These are phyloP conservation scores for Oenanthe melanoleuca DNA, from an alignment of 2,113 vertebrate species.

Conservation along the genomic window DNA sequence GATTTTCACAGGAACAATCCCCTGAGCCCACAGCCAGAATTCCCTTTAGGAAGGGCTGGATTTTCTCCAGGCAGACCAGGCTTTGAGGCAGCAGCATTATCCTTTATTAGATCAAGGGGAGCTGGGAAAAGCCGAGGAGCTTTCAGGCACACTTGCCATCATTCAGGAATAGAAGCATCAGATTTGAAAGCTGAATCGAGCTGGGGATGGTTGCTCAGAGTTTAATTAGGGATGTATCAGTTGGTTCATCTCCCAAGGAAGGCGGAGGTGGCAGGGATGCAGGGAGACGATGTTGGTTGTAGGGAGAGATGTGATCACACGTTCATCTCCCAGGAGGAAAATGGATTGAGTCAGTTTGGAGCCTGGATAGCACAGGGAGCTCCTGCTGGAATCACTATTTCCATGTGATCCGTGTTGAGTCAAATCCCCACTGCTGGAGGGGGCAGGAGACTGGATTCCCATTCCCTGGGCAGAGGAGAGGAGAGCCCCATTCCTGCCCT, in stretches of 20 bases:
- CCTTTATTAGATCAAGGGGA: neutral
- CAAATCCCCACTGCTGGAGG: neutral
- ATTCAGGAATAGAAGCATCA: constrained; percentile 31
- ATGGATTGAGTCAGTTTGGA: neutral
- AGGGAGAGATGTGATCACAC: neutral
- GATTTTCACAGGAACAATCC: neutral
- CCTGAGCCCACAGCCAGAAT: neutral
- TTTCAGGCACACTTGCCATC: neutral
- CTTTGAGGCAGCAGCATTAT: neutral
- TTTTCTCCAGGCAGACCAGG: neutral
- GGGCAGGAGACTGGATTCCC: neutral
- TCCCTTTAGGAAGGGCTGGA: neutral
- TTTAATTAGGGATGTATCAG: constrained; percentile 30
- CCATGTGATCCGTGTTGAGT: neutral
- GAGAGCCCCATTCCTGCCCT: neutral
- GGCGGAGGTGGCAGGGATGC: neutral
- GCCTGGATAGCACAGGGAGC: neutral
- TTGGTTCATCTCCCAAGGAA: neutral
- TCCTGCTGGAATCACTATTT: neutral
- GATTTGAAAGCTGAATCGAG: neutral
- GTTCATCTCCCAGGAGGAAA: neutral
- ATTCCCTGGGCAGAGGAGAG: neutral
- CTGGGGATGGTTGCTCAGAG: neutral
- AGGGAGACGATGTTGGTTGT: neutral
- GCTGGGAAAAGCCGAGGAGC: neutral